Conservation (phyloP, 1,140 invertebrate genomes). For the Drosophila pseudoobscura region DNA sequence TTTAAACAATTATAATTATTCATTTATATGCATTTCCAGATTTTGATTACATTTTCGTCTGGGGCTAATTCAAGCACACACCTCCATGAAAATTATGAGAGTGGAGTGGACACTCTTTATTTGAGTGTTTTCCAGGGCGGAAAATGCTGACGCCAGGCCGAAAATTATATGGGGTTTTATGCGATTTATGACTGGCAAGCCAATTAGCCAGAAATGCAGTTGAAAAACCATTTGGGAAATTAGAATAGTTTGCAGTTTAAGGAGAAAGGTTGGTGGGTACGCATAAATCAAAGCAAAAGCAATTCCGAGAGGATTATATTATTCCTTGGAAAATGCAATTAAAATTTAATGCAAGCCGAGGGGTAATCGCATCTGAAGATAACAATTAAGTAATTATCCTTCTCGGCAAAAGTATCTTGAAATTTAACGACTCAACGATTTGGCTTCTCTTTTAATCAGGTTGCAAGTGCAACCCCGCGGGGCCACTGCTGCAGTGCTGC, state of each 20-base stretch:
- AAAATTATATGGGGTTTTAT: conserved; percentile 12
- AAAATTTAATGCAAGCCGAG: background rate
- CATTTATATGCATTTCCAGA: conserved; percentile 42
- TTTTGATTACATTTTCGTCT: conserved; percentile 37
- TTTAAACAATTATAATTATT: conserved; percentile 41
- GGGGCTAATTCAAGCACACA: background rate
- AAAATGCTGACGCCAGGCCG: conserved; percentile 10
- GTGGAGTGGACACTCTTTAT: background rate
- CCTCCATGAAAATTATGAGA: background rate
- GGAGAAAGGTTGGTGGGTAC: no score
- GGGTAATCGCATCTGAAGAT: conserved; percentile 2
- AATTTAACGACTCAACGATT: conserved; percentile 13
- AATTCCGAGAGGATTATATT: background rate
- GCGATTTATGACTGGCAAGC: conserved; percentile 8
- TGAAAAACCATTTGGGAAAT: no score
- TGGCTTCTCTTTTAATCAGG: background rate
- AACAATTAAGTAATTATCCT: conserved; percentile 17
- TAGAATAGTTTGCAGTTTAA: background rate
- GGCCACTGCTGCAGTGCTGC: no score
- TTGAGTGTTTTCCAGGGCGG: conserved; percentile 6
- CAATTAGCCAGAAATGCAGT: background rate
- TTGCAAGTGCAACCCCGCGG: conserved; percentile 1
- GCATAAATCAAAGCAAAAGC: no score
- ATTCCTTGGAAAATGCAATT: background rate
- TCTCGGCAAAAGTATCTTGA: no score